Conservation (phyloP, 2,888 invertebrate genomes). For the Xanthorhoe designata region DNA sequence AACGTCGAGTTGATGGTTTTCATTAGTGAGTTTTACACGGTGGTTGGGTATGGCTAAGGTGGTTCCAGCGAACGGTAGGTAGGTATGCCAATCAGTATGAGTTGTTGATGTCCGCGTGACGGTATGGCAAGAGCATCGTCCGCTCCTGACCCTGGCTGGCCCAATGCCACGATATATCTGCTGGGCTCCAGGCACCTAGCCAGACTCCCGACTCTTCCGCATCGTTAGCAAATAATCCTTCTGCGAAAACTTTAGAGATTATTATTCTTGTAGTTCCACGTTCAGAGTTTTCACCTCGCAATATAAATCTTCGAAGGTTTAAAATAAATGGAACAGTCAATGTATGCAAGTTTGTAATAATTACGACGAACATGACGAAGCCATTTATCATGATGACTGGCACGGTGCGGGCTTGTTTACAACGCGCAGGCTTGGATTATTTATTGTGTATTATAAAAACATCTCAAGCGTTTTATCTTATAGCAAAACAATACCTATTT, state of each 20-base stretch:
- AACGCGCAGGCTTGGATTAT: constrained; percentile 26
- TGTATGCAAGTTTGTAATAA: constrained; percentile 25
- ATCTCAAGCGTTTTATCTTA: constrained; percentile 22
- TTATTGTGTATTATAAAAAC: constrained; percentile 31
- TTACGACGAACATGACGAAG: constrained; percentile 36
- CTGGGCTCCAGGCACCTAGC: constrained; percentile 68
- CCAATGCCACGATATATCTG: constrained; percentile 79
- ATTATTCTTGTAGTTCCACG: constrained; percentile 44
- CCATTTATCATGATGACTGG: constrained; percentile 37
- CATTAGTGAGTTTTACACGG: not conserved
- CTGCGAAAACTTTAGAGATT: constrained; percentile 55
- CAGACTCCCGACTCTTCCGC: constrained; percentile 78
- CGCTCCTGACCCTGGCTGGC: constrained; percentile 85
- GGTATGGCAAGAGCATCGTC: constrained; percentile 70
- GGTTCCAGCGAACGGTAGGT: constrained; percentile 33
- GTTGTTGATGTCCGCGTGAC: constrained; percentile 58
- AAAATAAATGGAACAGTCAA: constrained; percentile 7
- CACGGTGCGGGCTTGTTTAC: constrained; percentile 40
- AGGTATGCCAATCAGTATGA: constrained; percentile 46
- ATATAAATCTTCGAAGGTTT: not conserved
- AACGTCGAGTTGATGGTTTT: constrained; percentile 27
- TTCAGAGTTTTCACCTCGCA: constrained; percentile 9
- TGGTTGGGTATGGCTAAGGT: constrained; percentile 17
- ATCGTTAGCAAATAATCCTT: constrained; percentile 72
- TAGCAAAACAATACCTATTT: constrained; percentile 10